Base-by-base conservation (phyloP, 2,888 invertebrate species). In the Pomacea canaliculata region DNA sequence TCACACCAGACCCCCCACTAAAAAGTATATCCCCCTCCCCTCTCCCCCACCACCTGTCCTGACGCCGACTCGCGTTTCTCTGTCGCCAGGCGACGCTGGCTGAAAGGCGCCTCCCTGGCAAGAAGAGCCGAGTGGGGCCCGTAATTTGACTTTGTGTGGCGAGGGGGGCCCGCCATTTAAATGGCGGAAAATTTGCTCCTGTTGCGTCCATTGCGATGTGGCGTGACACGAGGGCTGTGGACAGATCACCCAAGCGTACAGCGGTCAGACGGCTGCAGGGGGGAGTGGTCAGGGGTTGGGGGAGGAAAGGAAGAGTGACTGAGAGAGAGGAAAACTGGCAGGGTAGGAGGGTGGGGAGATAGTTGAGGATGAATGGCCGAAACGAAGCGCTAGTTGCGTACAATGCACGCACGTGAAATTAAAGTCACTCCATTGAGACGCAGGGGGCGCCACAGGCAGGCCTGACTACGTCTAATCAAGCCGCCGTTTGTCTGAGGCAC, bases 381-480 rank as follows among this genome's bases (percentile, higher is more conserved):
- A 73, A 73, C 73, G 73, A 73, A 49, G 59, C 73, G n/a, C 48
- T 68, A 73, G 66, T 65, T 65, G 46, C 46, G 7, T 19, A 73
- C 73, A 73, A 73, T 68, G 48, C 68, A 59, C 51, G 67, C 73
- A 56, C 67, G 56, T 51, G 51, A 68, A 73, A 73, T 73, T 73
- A 73, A 73, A 73, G 67, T 73, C 51, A 67, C 73, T 65, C 73
- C 60, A 68, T 73, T 73, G 46, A 68, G 60, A 65, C 12, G 46
- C n/a, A 49, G 10, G 19, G 56, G 59, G 49, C 37, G 71, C 12
- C 48, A 46, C 46, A 12, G 48, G n/a, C 12, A 7, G 49, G 51
- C 65, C 9, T 5, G 60, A 48, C 46, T 19, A 8, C 51, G 46
- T 66, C 67, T 73, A 73, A 73, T 73, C 73, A 73, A 48, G 46